Evolutionary conservation across 2,797 vertebrate genomes (phyloP), one percentile per base, ranked within the genome.

Genomic region (Natrix natrix): DNA sequence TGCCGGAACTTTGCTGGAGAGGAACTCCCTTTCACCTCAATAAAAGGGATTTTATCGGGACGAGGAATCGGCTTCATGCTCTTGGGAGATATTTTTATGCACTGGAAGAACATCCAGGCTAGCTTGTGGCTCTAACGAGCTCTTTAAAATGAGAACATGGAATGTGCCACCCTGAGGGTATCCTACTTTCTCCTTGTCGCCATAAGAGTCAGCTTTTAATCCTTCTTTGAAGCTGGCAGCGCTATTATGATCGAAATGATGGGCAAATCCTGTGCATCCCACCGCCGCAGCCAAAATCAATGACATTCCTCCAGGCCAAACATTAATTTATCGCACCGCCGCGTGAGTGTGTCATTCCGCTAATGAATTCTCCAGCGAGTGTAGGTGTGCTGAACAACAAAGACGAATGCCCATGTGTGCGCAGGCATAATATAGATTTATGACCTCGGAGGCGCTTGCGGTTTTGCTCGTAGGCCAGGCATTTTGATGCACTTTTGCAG

Each of bases 311-410:
- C 93, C 91, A 94, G 96, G 95, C 95, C 95, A 91, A 94, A 91
- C 92, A 7, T 93, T 96, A 96, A 96, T 97, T 97, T 96, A 96
- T 93, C 90, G 94, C 87, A 63, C 92, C 61, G 0, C 91, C 88
- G 93, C 92, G 17, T 92, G 95, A 91, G 93, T 94, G 1, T 94
- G 93, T 94, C 94, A 1, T 94, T 94, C 94, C 92, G 88, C 95
- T 97, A 96, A 97, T 96, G 96, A 96, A 97, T 96, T 95, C 95
- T 95, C 94, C 94, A 94, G 95, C 55, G 92, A 95, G 90, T 92
- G 92, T 93, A 95, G 96, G 94, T 96, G 94, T 92, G 89, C 94
- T 95, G 95, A 97, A 94, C 95, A 96, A 95, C 93, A 92, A 93
- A 96, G 96, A 96, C 95, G 94, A 97, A 97, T 96, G 94, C 93